Evolutionary conservation across 2,113 vertebrate species (phyloP).

Genomic region (Aleadryas rufinucha): DNA sequence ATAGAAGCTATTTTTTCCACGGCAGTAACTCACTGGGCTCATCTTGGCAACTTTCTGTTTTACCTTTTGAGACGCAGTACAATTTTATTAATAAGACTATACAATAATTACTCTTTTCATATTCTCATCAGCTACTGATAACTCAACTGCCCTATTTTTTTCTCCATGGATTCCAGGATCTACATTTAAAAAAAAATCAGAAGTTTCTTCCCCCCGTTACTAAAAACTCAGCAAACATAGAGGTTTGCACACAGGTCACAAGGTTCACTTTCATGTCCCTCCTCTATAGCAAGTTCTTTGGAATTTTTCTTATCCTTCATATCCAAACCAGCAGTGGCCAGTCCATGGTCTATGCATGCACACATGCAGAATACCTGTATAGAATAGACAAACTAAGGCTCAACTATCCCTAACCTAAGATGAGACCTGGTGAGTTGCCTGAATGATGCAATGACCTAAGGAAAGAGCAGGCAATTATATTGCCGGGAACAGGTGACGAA

Average conservation of each 20-base stretch:
- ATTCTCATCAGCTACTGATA: neutral
- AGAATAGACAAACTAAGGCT: neutral
- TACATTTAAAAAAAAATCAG: neutral
- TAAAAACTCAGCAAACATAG: neutral
- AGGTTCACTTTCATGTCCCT: neutral
- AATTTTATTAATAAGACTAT: constrained; percentile 3
- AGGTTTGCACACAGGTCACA: neutral
- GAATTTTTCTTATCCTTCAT: neutral
- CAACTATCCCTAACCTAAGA: neutral
- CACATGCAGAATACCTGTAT: neutral
- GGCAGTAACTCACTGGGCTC: neutral
- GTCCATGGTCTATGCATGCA: too few relatives aligned
- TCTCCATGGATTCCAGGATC: neutral
- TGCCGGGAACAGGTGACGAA: neutral
- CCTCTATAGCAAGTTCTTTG: neutral
- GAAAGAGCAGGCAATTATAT: neutral
- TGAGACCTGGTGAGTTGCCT: neutral
- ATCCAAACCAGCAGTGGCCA: neutral
- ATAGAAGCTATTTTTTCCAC: neutral
- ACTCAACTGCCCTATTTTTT: neutral
- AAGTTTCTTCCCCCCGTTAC: neutral
- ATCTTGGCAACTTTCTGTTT: neutral
- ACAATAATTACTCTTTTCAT: neutral
- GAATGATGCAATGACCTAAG: neutral
- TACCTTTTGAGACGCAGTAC: neutral